Base-by-base conservation (phyloP, 2,113 vertebrate genomes). In the Ascaphus truei region DNA sequence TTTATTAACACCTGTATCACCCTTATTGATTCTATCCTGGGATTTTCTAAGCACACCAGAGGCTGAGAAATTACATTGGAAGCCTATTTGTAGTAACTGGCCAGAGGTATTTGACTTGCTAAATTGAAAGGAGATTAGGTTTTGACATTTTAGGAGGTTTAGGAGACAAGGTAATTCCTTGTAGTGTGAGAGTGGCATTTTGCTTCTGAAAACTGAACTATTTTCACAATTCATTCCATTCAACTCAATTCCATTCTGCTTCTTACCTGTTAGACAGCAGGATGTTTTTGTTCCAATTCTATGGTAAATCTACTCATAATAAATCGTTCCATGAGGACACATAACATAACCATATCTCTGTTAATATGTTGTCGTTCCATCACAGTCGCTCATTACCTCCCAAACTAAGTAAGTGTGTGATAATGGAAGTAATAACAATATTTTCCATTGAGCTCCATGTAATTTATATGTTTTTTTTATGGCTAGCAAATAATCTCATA, bases 241-340 rank as follows among this genome's bases (percentile, higher is more conserved):
- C n/a, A n/a, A n/a, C n/a, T n/a, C n/a, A 51, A 13, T 63, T 63
- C 31, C 45, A 50, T 30, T 63, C 36, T 27, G 25, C 48, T 47
- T 63, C 61, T 63, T 63, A 63, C 51, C 61, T 22, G 36, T 45
- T 63, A 51, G 61, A 63, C 61, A 63, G 47, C 31, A 64, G 52
- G 31, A 64, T 64, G 47, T 37, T 52, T 52, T 52, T 50, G 30
- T 64, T 45, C 62, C 62, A 52, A 20, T 64, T 64, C 47, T 64
- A 33, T 52, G 61, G 43, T 52, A 64, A 64, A 64, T 64, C 31
- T 52, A 37, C 47, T 64, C 45, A 25, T 64, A 64, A 52, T 64
- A 64, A 64, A 64, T 50, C 34, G 51, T 63, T 64, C 62, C 26
- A 52, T 52, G 39, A 23, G 50, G 50, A 48, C 29, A 64, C 47